Evolutionary conservation across 2,888 invertebrate species (phyloP), one percentile per base, ranked within the genome.

Genomic region (Chrysolina haemoptera): DNA sequence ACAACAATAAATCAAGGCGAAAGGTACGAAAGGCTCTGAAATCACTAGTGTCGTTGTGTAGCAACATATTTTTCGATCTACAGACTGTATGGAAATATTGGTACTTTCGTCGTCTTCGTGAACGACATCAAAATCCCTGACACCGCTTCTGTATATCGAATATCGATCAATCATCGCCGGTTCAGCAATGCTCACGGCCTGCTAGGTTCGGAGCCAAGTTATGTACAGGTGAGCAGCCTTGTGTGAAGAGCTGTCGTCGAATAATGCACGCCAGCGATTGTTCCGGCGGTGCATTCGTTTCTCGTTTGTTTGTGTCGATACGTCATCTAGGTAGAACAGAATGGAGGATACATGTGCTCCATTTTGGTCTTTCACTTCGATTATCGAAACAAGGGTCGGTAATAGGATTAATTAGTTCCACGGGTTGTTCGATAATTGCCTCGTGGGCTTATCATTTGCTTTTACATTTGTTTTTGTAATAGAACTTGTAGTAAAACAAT

Each of bases 141-240:
- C n/a, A n/a, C 59, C 59, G 59, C 14, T 59, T 35, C 59, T 59
- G 59, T 22, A 22, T 0, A 8, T 6, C 4, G 1, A 6, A 46
- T 71, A 68, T 63, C 53, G 71, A 73, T 73, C 69, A 73, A 73
- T 69, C 69, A 66, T 65, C 65, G 59, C 64, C 68, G 71, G 68
- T 71, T 65, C 62, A 53, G 35, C 50, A 67, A 64, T 66, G 50
- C 48, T 63, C 74, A 71, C 68, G 65, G 74, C 40, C 62, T 62
- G 71, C 55, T 68, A 68, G 65, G 59, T 68, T 68, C 50, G 48
- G 43, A 55, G 62, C 46, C 63, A 46, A 71, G 62, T 62, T 65
- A 71, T 71, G 66, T 69, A 74, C 74, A 71, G 65, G 71, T 74
- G 74, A 74, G 64, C 74, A 46, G 66, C 71, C 74, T 71, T 71